Percentiles rank a stretch among this genome's conserved stretches.
phyloP scores from a whole-genome alignment of 2,113 vertebrate genomes.

The Pagrus major region DNA sequence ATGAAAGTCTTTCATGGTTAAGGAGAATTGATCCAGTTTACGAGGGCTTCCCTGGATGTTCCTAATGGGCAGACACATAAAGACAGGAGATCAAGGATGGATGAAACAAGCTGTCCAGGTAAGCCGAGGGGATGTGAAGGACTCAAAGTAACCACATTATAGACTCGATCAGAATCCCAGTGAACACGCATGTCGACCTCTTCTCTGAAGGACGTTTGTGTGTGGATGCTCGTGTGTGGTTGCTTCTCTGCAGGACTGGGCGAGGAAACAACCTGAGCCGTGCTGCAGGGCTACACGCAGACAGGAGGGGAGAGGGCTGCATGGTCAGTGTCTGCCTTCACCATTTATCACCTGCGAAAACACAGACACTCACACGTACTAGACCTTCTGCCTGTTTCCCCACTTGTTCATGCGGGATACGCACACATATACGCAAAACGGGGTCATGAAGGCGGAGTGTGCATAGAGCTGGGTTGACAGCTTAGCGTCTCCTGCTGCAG shows the following conservation, averaged over 20 bases:
- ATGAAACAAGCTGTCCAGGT: conserved; percentile 21
- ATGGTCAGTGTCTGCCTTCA: conserved; percentile 5
- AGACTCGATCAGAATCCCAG: not conserved
- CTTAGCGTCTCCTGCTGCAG: conserved; percentile 53
- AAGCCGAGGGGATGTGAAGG: conserved; percentile 13
- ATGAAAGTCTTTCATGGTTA: conserved; percentile 44
- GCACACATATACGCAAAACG: conserved; percentile 5
- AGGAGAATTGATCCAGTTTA: conserved; percentile 51
- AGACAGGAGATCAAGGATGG: conserved; percentile 38
- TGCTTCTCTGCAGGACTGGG: conserved; percentile 18
- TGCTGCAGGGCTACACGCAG: conserved; percentile 10
- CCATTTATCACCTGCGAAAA: conserved; percentile 36
- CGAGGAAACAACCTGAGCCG: conserved; percentile 19
- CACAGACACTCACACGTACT: not conserved
- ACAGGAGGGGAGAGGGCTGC: conserved; percentile 21
- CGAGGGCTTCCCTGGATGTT: conserved; percentile 49
- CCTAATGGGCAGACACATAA: conserved; percentile 9
- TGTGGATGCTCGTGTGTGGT: not conserved
- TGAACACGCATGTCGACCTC: conserved; percentile 1
- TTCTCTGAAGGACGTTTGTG: conserved; percentile 48
- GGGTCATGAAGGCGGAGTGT: conserved; percentile 39
- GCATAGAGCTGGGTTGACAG: conserved; percentile 55
- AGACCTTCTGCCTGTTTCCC: conserved; percentile 11
- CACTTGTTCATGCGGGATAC: conserved; percentile 25
- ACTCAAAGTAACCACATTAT: conserved; percentile 28